These are phyloP conservation scores for Apis dorsata DNA, from an alignment of 1,140 invertebrate species.

Conservation along the genomic window DNA sequence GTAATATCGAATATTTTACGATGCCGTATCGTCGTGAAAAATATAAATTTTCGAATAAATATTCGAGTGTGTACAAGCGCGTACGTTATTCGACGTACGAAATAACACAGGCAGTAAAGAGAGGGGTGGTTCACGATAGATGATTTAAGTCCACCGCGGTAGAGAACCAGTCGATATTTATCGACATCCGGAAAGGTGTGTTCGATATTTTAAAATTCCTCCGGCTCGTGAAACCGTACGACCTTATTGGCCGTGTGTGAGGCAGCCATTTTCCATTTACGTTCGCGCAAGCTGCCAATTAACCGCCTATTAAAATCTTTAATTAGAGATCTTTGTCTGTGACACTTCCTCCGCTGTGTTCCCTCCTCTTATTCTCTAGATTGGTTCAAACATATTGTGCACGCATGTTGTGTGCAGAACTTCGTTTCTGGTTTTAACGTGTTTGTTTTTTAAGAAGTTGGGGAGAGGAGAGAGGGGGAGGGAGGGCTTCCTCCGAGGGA, in stretches of 20 bases:
- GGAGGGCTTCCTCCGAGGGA: too few species aligned
- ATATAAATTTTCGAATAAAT: background rate
- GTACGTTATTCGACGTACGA: background rate
- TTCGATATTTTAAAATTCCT: slow-evolving; percentile 52
- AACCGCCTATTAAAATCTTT: background rate
- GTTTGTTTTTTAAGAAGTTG: too few species aligned
- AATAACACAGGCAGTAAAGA: background rate
- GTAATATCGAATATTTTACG: too few species aligned
- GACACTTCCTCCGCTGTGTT: background rate
- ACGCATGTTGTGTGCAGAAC: too few species aligned
- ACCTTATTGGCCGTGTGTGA: slow-evolving; percentile 37
- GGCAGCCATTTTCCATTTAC: slow-evolving; percentile 30
- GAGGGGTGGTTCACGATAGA: background rate
- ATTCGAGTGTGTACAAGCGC: background rate
- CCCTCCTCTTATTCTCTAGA: too few species aligned
- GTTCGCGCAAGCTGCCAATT: slow-evolving; percentile 2
- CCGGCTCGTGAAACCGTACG: slow-evolving; percentile 25
- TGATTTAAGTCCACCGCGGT: background rate
- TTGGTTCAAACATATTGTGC: too few species aligned
- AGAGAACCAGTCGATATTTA: slow-evolving; percentile 28
- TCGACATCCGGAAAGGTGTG: slow-evolving; percentile 45
- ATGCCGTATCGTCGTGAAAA: too few species aligned
- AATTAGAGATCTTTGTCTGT: background rate
- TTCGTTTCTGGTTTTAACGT: too few species aligned
- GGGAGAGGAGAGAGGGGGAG: too few species aligned